phyloP scores from a whole-genome alignment of 2,113 vertebrate genomes.

The Rana temporaria region DNA sequence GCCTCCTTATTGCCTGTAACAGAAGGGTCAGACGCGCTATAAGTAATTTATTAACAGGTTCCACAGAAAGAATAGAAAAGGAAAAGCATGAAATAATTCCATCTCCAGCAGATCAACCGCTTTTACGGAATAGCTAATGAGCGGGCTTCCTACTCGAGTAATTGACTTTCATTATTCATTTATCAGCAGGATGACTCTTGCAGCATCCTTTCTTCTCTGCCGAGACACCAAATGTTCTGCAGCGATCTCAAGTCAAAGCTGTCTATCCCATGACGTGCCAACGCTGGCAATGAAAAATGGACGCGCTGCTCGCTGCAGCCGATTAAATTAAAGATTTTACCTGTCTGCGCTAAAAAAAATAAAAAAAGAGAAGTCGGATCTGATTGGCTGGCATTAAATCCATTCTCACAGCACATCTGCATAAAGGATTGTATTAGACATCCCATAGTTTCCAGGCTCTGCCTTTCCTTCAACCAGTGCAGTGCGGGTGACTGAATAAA shows the following conservation, averaged over 20 bases:
- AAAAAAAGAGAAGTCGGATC: no score
- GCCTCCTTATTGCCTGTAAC: slow-evolving; percentile 43
- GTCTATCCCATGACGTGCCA: no score
- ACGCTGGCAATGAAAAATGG: no score
- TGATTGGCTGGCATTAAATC: no score
- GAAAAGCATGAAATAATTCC: slow-evolving; percentile 13
- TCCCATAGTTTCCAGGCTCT: no score
- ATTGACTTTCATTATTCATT: slow-evolving; percentile 55
- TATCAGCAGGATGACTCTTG: slow-evolving; percentile 26
- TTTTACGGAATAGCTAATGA: slow-evolving; percentile 48
- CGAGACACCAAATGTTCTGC: background rate
- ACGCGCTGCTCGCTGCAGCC: no score
- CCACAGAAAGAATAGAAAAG: background rate
- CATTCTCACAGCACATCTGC: no score
- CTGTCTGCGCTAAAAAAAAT: no score
- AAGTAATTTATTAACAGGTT: slow-evolving; percentile 53
- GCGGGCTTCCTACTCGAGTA: slow-evolving; percentile 25
- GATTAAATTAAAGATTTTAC: no score
- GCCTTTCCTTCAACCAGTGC: no score
- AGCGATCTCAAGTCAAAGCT: slow-evolving; percentile 12
- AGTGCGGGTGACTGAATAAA: no score
- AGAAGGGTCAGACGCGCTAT: slow-evolving; percentile 33
- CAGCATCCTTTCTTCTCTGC: slow-evolving; percentile 19
- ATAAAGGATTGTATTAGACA: no score
- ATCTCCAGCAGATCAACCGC: slow-evolving; percentile 30